Evolutionary conservation across 2,888 invertebrate species (phyloP), one percentile per base, ranked within the genome.

Genomic region (Amblyjoppa fuscipennis): DNA sequence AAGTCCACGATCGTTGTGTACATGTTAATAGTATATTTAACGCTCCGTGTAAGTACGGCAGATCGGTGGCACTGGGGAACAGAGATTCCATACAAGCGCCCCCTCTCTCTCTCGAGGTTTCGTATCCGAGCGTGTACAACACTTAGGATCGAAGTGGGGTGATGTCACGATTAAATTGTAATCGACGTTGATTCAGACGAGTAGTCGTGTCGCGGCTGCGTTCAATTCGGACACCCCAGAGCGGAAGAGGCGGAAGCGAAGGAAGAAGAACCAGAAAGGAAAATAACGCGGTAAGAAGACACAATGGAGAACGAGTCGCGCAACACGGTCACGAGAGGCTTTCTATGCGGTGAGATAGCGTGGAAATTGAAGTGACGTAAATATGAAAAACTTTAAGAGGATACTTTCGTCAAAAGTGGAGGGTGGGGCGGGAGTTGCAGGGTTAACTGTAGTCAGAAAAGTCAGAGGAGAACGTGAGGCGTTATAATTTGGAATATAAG

Each of bases 301-400:
- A 20, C 13, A 25, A 6, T 25, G 34, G 34, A 31, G 16, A 70
- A 51, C n/a, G 20, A 4, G 49, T 16, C 70, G 13, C 34, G 61
- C 53, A 16, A 25, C 31, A 51, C 45, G 64, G 64, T 66, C 49
- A 51, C 61, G 56, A 38, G 56, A 38, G 45, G 61, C 25, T 61
- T 73, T 69, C 64, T n/a, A 45, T 49, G 59, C 71, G 49, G 56
- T 49, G 77, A 77, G 74, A 83, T 83, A 80, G 64, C 68, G 69
- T 70, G 56, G 68, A 81, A 86, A 83, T 81, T 86, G 78, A 70
- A 77, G 85, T 81, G 83, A 86, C 85, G 56, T 81, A 81, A 86
- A 83, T 83, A 77, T 83, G 20, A 59, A 79, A 81, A 71, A 75
- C 49, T 78, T 77, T 76, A 64, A 81, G 80, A 41, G 31, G 76